Conservation (phyloP, 1,140 invertebrate species). For the Chrysomallon squamiferum region DNA sequence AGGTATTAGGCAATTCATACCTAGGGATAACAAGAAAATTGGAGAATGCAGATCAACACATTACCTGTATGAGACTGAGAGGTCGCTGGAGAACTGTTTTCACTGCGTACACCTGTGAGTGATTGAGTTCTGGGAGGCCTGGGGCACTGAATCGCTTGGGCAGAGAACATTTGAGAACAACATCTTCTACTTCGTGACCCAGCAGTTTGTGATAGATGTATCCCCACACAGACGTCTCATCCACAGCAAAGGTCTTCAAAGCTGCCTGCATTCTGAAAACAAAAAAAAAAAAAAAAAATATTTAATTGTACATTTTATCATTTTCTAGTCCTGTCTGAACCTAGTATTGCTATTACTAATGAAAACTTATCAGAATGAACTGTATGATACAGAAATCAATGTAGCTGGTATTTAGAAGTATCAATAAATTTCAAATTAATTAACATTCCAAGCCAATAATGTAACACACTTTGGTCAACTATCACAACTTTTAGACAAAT, state of each 20-base stretch:
- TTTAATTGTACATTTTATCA: neutral
- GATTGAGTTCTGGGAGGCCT: conserved; percentile 95
- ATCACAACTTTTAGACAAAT: too few relatives aligned
- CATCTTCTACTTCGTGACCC: conserved; percentile 97
- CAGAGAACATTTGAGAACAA: conserved; percentile 79
- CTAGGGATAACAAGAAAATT: too few relatives aligned
- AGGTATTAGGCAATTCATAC: too few relatives aligned
- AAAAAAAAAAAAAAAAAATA: conserved; percentile 3
- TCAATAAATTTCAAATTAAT: too few relatives aligned
- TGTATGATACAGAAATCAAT: too few relatives aligned
- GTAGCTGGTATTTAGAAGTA: too few relatives aligned
- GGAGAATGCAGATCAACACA: too few relatives aligned
- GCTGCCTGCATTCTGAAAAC: conserved; percentile 89
- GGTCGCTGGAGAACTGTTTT: conserved; percentile 98
- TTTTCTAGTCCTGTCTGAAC: too few relatives aligned
- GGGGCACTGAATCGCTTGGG: conserved; percentile 97
- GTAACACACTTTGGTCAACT: too few relatives aligned
- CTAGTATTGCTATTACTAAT: too few relatives aligned
- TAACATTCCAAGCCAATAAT: too few relatives aligned
- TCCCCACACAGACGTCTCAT: conserved; percentile 93
- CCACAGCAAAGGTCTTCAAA: conserved; percentile 93
- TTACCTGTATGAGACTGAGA: conserved; percentile 93
- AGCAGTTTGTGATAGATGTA: conserved; percentile 97
- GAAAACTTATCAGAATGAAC: too few relatives aligned
- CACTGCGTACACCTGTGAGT: conserved; percentile 98